Conservation (phyloP, 2,113 vertebrate species). For the Glaucomys volans region DNA sequence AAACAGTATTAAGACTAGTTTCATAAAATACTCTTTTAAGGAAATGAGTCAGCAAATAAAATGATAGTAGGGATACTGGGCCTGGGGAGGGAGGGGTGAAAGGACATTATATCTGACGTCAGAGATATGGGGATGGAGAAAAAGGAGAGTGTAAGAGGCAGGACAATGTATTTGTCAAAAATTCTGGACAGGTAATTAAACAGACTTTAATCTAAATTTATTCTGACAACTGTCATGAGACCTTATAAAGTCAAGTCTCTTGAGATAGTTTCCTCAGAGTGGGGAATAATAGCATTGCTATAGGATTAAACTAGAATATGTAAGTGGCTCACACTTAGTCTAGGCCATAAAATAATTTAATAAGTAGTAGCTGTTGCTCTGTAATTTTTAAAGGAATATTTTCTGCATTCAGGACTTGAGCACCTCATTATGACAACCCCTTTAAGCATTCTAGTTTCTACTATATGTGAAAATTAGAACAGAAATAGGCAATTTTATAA, state of each 20-base stretch:
- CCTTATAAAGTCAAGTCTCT: conserved; percentile 3
- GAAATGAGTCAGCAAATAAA: background rate
- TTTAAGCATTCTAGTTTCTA: conserved; percentile 20
- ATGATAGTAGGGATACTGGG: background rate
- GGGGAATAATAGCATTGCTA: background rate
- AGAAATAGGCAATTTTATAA: conserved; percentile 50
- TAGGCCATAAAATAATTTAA: background rate
- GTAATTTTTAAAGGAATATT: background rate
- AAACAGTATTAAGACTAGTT: background rate
- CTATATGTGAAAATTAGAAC: background rate
- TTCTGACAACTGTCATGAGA: background rate
- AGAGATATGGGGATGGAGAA: background rate
- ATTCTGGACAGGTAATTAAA: background rate
- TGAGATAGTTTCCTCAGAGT: background rate
- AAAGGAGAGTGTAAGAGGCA: background rate
- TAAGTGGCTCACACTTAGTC: background rate
- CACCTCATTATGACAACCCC: background rate
- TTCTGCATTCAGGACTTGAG: conserved; percentile 8
- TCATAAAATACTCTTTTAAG: background rate
- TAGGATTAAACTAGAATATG: conserved; percentile 18
- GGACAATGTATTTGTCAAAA: background rate
- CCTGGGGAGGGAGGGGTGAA: background rate
- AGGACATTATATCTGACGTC: background rate
- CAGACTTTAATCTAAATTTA: background rate
- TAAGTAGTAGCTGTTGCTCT: background rate